Evolutionary conservation across 2,113 vertebrate genomes (phyloP), one percentile per base, ranked within the genome.

Genomic region (Lophius piscatorius): DNA sequence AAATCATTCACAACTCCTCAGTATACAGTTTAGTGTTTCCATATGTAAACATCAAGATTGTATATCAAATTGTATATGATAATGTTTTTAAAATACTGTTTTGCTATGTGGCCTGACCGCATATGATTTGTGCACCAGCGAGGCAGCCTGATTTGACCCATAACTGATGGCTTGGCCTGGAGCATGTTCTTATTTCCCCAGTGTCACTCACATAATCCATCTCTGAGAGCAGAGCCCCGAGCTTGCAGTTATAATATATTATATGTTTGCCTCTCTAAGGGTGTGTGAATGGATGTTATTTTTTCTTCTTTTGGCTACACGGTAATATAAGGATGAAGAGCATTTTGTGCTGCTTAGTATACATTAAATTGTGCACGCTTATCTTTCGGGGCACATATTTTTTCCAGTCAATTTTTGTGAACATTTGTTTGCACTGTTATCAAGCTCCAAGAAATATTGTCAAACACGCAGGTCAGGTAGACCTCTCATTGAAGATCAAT

Each of bases 101-200:
- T 50, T 77, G 57, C 76, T 59, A 62, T 70, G 69, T 70, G 56
- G 57, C 46, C 50, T 26, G 75, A 58, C 55, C 59, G 48, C 54
- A 24, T 47, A 38, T 89, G 84, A 88, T 87, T 86, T 87, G 82
- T 88, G 79, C 80, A 74, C 57, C 60, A 35, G 68, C 50, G 39
- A 56, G 63, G 72, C 70, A 77, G 73, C 74, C 86, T 85, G 82
- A 83, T 90, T 81, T 90, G 88, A 89, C 85, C 88, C 87, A 87
- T 85, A 91, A 91, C 84, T 89, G 83, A 89, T 88, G 85, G 70
- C 81, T 80, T 88, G 81, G 73, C 84, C 85, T 58, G 77, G 60
- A 72, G 83, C 77, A 74, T 87, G 83, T 80, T 81, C 88, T 91
- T 91, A 91, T 92, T 91, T 90, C 86, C 89, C 84, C 84, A 78